Percentiles rank a stretch among this genome's conserved stretches.
Evolutionary conservation across 1,140 invertebrate species (phyloP).

Genomic region (Acromyrmex echinatior): DNA sequence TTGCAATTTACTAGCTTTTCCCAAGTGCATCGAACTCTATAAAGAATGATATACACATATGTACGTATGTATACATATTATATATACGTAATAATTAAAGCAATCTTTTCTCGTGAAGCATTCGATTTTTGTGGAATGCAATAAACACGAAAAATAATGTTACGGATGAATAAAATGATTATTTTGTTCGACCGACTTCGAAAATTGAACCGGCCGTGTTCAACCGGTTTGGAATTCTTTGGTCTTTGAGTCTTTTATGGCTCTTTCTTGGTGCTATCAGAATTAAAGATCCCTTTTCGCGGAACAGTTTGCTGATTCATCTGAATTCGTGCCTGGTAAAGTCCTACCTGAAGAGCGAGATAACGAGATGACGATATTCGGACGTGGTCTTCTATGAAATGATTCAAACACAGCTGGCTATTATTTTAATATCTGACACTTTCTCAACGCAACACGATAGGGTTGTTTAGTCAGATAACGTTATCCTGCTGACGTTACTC

Average conservation of each 20-base stretch:
- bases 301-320: conserved; percentile 43
- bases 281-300: conserved; percentile 29
- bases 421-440: not conserved
- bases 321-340: conserved; percentile 1
- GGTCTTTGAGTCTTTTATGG: conserved; percentile 6
- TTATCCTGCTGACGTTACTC: conserved; percentile 34
- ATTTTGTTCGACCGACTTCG: not conserved
- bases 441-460: conserved; percentile 28
- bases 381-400: conserved; percentile 13
- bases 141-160: not conserved
- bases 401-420: conserved; percentile 52
- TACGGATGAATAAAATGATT: not conserved
- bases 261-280: conserved; percentile 7
- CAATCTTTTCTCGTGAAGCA: not conserved
- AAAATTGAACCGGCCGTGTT: not conserved
- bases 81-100: not conserved
- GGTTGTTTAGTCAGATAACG: conserved; percentile 5
- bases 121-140: not conserved
- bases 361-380: conserved; percentile 16
- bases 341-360: not conserved
- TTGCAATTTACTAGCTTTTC: not conserved
- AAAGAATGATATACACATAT: not conserved
- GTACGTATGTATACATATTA: no score
- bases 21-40: not conserved
- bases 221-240: conserved; percentile 29